These are phyloP conservation scores for Thereuonema tuberculata DNA, from an alignment of 1,140 invertebrate species.

Conservation along the genomic window DNA sequence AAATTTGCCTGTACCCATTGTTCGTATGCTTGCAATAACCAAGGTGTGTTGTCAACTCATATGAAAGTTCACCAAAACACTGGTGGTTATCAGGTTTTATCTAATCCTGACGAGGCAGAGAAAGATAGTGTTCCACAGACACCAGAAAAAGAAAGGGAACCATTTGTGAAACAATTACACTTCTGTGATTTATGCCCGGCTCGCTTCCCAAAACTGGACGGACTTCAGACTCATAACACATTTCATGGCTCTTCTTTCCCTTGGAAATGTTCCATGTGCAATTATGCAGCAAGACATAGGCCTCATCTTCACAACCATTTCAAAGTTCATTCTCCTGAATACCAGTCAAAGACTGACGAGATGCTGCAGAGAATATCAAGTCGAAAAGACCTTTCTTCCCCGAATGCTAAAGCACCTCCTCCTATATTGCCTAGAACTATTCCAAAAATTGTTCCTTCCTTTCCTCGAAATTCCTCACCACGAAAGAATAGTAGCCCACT, in stretches of 20 bases:
- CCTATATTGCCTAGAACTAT: slow-evolving; percentile 20
- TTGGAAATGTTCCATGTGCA: slow-evolving; percentile 57
- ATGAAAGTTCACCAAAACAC: slow-evolving; percentile 50
- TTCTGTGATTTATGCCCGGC: slow-evolving; percentile 54
- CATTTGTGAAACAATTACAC: background rate
- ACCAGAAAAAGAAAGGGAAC: background rate
- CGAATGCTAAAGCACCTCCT: slow-evolving; percentile 36
- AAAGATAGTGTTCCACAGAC: background rate
- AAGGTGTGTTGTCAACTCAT: slow-evolving; percentile 57
- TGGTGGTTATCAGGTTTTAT: background rate
- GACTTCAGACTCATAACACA: slow-evolving; percentile 48
- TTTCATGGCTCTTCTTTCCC: slow-evolving; percentile 48
- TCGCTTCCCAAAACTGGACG: slow-evolving; percentile 47
- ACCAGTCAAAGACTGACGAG: slow-evolving; percentile 57
- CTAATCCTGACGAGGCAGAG: background rate
- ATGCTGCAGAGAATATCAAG: slow-evolving; percentile 41
- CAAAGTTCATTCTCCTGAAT: slow-evolving; percentile 63
- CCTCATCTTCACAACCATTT: slow-evolving; percentile 53
- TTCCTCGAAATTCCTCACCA: too few relatives aligned
- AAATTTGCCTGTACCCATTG: slow-evolving; percentile 51
- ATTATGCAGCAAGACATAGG: slow-evolving; percentile 56
- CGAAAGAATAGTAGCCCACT: too few relatives aligned
- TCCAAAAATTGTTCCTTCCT: background rate
- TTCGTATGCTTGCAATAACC: slow-evolving; percentile 62
- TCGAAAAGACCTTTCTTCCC: slow-evolving; percentile 45